Conservation (phyloP, 2,888 invertebrate genomes). For the Coleophora flavipennella region DNA sequence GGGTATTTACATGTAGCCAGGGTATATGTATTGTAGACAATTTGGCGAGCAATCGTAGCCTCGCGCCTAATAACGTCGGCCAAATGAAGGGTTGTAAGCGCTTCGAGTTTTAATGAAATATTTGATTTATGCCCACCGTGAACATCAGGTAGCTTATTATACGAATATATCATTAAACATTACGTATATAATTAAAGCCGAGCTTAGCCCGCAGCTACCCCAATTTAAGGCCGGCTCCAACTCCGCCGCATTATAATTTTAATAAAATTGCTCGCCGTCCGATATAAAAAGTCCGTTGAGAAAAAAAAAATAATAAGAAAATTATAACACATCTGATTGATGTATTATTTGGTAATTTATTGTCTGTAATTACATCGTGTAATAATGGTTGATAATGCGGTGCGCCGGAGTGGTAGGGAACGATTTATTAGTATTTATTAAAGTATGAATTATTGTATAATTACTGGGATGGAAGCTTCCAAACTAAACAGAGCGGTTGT, state of each 20-base stretch:
- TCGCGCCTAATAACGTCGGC: slow-evolving; percentile 42
- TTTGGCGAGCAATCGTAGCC: slow-evolving; percentile 49
- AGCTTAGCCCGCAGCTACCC: slow-evolving; percentile 64
- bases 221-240: slow-evolving; percentile 53
- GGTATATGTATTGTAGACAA: slow-evolving; percentile 27
- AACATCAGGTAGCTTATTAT: slow-evolving; percentile 72
- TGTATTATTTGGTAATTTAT: slow-evolving; percentile 73
- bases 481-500: slow-evolving; percentile 67
- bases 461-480: slow-evolving; percentile 65
- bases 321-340: slow-evolving; percentile 73
- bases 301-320: slow-evolving; percentile 56
- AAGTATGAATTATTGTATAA: slow-evolving; percentile 73
- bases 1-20: slow-evolving; percentile 22
- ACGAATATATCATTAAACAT: slow-evolving; percentile 71
- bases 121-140: slow-evolving; percentile 66
- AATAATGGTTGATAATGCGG: slow-evolving; percentile 66
- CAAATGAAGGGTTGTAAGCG: slow-evolving; percentile 64
- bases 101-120: slow-evolving; percentile 69
- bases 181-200: slow-evolving; percentile 69
- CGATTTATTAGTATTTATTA: slow-evolving; percentile 72
- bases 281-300: slow-evolving; percentile 33
- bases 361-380: slow-evolving; percentile 69
- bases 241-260: slow-evolving; percentile 64
- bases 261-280: slow-evolving; percentile 64
- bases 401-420: slow-evolving; percentile 40